Percentiles rank a stretch among this genome's conserved stretches.
Evolutionary conservation across 1,140 invertebrate species (phyloP).

Genomic region (Bombyx mandarina): DNA sequence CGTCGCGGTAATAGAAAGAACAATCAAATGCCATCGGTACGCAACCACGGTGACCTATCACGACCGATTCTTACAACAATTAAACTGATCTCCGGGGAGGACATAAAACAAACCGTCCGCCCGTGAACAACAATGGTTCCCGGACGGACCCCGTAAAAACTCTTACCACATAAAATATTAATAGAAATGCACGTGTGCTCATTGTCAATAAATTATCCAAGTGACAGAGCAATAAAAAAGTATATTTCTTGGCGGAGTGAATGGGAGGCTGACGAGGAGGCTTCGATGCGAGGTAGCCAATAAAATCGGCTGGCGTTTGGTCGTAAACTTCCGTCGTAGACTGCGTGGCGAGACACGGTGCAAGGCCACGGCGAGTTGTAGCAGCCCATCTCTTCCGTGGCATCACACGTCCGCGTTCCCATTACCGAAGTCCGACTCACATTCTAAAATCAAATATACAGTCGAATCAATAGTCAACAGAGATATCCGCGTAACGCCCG

Average conservation of each 20-base stretch:
- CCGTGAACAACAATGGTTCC: slow-evolving; percentile 19
- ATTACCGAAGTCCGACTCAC: not conserved
- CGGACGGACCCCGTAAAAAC: slow-evolving; percentile 44
- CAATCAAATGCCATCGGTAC: slow-evolving; percentile 14
- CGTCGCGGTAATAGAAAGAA: not conserved
- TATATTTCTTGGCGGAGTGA: slow-evolving; percentile 64
- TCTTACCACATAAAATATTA: slow-evolving; percentile 68
- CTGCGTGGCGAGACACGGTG: slow-evolving; percentile 62
- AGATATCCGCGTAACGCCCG: slow-evolving; percentile 38
- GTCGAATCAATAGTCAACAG: slow-evolving; percentile 11
- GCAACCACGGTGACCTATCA: slow-evolving; percentile 21
- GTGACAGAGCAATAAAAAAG: slow-evolving; percentile 68
- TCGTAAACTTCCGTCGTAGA: slow-evolving; percentile 63
- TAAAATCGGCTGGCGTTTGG: slow-evolving; percentile 61
- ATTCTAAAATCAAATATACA: not conserved
- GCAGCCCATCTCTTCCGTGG: not conserved
- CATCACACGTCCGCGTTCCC: not conserved
- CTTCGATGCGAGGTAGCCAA: slow-evolving; percentile 65
- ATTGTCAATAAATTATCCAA: slow-evolving; percentile 68
- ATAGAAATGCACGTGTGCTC: slow-evolving; percentile 68
- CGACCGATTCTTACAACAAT: slow-evolving; percentile 38
- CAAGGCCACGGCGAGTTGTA: slow-evolving; percentile 27
- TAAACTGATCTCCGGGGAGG: slow-evolving; percentile 25
- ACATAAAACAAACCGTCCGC: slow-evolving; percentile 45
- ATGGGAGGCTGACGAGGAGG: slow-evolving; percentile 63